Conservation (phyloP, 2,888 invertebrate genomes). For the Dione juno region DNA sequence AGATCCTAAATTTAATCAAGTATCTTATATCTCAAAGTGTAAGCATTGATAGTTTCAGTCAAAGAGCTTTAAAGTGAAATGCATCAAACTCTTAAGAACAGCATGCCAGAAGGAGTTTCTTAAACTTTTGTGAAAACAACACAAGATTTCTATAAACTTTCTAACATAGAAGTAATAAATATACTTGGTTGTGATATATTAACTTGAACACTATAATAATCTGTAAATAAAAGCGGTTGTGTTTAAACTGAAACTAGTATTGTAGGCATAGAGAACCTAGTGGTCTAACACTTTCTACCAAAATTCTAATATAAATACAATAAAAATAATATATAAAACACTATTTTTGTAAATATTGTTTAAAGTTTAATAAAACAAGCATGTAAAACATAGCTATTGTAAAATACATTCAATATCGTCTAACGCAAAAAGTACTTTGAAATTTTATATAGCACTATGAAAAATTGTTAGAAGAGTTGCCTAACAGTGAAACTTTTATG, state of each 20-base stretch:
- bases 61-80: slow-evolving; percentile 26
- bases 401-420: slow-evolving; percentile 20
- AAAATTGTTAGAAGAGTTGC: slow-evolving; percentile 26
- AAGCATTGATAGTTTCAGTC: slow-evolving; percentile 19
- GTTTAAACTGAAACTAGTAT: too few species aligned
- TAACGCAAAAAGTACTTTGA: not conserved
- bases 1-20: not conserved
- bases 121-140: slow-evolving; percentile 30
- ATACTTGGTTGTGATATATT: slow-evolving; percentile 21
- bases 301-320: too few species aligned
- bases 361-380: not conserved
- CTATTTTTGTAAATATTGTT: not conserved
- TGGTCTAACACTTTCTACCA: too few species aligned
- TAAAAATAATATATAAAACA: too few species aligned
- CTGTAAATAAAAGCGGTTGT: not conserved
- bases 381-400: not conserved
- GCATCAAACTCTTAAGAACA: slow-evolving; percentile 30
- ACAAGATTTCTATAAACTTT: slow-evolving; percentile 23
- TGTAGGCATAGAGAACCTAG: too few species aligned
- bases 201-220: slow-evolving; percentile 3
- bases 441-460: slow-evolving; percentile 27
- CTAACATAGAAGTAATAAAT: slow-evolving; percentile 11
- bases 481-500: slow-evolving; percentile 26
- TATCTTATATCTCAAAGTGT: slow-evolving; percentile 15
- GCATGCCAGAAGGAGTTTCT: slow-evolving; percentile 19